A percentile compares a stretch with the other conserved stretches of the same genome.
These are phyloP conservation scores for Stylophora pistillata DNA, from an alignment of 64 coral and sea anemone species.

Conservation along the genomic window DNA sequence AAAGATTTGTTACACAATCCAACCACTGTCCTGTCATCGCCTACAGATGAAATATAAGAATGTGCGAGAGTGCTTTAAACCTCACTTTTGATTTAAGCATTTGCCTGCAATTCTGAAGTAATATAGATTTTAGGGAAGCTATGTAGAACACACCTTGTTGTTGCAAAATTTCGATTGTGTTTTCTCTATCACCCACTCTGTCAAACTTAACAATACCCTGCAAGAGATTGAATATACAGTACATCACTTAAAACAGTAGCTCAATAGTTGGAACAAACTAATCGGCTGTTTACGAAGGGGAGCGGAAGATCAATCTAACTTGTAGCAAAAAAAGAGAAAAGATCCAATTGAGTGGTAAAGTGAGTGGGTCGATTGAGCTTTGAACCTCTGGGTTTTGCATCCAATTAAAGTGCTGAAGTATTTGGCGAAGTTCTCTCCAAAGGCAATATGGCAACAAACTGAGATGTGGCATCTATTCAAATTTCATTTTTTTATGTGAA, in stretches of 20 bases:
- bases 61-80: neutral
- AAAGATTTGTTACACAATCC: constrained; percentile 9
- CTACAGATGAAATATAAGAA: neutral
- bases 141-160: neutral
- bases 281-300: too few species aligned
- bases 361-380: too few species aligned
- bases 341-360: too few species aligned
- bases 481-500: too few species aligned
- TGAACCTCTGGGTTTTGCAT: too few species aligned
- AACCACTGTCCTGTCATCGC: neutral
- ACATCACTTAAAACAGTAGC: neutral
- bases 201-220: constrained; percentile 32
- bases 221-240: neutral
- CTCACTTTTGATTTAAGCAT: neutral
- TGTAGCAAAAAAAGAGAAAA: too few species aligned
- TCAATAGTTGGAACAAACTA: too few species aligned
- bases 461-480: too few species aligned
- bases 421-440: too few species aligned
- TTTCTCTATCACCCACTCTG: constrained; percentile 12
- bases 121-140: neutral
- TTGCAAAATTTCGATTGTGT: constrained; percentile 27
- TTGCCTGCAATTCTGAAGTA: neutral
- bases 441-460: too few species aligned
- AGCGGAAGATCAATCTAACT: too few species aligned
- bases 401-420: too few species aligned